Evolutionary conservation across 2,888 invertebrate genomes (phyloP), one percentile per base, ranked within the genome.

Genomic region (Coenonympha glycerion): DNA sequence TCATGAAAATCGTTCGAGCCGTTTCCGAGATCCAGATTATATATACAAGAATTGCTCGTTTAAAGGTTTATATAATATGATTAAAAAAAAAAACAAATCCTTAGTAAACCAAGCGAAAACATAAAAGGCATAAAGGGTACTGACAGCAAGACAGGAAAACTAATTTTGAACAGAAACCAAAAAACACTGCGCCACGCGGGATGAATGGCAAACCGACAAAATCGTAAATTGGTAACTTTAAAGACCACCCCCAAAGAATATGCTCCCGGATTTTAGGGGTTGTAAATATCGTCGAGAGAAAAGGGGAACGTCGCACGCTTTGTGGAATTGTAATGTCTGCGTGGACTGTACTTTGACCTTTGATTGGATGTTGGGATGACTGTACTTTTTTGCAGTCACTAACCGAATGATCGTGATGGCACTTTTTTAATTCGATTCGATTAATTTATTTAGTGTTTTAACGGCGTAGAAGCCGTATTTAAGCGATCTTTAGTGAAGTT

Each of bases 171-270:
- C 31, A 40, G 24, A 44, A 49, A 42, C 36, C 19, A 21, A 44
- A 48, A 48, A 36, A 33, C 39, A 39, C 9, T 15, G 37, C 19
- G 4, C 21, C 4, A 6, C 22, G 6, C 13, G 9, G 34, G n/a
- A 40, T 28, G 33, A 40, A 52, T 44, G 22, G 39, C n/a, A n/a
- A 18, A 22, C 52, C 49, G 52, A 18, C 49, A 40, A 44, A 47
- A 44, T 42, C 47, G 42, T 54, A 51, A 54, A 54, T 44, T 40
- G 44, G 18, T 44, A 47, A 47, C 44, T 47, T 33, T 45, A 51
- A 51, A 48, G 21, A 47, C 9, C 47, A 13, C 13, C 26, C 24
- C 46, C 18, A 11, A 9, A 28, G 34, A 50, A 44, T 37, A 49
- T 45, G 41, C 21, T 45, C 34, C 42, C 44, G 51, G 26, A 39